Conservation (phyloP, 2,113 vertebrate species). For the Campylorhamphus procurvoides region DNA sequence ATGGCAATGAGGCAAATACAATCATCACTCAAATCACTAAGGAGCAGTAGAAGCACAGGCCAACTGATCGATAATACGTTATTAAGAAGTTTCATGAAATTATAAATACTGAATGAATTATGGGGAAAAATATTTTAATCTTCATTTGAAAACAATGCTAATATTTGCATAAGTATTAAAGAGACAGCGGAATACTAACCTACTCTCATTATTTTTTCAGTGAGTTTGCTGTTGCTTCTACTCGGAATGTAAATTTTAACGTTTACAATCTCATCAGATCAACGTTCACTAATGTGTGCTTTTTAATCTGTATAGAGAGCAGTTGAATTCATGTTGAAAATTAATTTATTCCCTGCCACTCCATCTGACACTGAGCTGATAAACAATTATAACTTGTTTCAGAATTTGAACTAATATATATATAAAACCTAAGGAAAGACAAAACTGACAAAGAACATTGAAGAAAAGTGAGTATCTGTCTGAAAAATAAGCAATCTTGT, state of each 20-base stretch:
- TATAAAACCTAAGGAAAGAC: background rate
- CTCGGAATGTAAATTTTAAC: background rate
- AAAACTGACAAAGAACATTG: background rate
- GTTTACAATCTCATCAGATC: background rate
- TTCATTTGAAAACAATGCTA: background rate
- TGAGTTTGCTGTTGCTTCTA: background rate
- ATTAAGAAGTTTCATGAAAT: constrained; percentile 58
- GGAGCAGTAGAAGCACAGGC: background rate
- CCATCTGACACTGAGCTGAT: background rate
- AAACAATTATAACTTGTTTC: constrained; percentile 25
- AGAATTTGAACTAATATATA: background rate
- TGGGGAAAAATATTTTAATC: background rate
- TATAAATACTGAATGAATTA: constrained; percentile 34
- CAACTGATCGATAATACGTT: constrained; percentile 34
- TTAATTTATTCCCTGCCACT: background rate
- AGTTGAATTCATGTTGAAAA: background rate
- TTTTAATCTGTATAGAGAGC: background rate
- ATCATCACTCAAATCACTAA: background rate
- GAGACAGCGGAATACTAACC: background rate
- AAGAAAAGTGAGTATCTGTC: constrained; percentile 6
- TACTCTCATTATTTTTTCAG: background rate
- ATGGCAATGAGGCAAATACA: background rate
- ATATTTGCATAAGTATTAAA: constrained; percentile 24
- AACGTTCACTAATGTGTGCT: background rate
- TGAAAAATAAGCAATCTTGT: constrained; percentile 35